phyloP scores from a whole-genome alignment of 2,888 invertebrate species.

The Nemotelus nigrinus region DNA sequence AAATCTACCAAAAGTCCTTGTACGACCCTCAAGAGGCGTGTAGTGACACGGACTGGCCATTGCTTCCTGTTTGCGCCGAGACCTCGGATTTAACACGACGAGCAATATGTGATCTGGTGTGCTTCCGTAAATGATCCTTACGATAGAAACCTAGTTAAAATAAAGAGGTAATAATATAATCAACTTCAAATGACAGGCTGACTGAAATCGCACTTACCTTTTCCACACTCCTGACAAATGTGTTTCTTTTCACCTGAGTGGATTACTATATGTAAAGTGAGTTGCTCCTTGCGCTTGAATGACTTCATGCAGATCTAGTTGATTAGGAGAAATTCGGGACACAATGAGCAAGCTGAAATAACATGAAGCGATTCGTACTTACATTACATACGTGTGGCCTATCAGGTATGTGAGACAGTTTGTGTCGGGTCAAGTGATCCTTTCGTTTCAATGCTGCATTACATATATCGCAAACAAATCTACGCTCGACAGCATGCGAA shows the following conservation, averaged over 20 bases:
- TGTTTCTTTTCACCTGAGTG: constrained; percentile 91
- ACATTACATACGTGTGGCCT: constrained; percentile 87
- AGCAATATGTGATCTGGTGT: constrained; percentile 85
- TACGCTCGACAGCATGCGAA: constrained; percentile 85
- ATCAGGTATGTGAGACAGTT: constrained; percentile 89
- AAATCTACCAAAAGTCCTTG: constrained; percentile 66
- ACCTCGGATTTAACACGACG: constrained; percentile 85
- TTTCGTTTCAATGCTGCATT: constrained; percentile 88
- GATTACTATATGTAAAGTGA: constrained; percentile 88
- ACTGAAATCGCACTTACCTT: constrained; percentile 68
- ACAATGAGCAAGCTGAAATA: background rate
- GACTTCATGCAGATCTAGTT: constrained; percentile 80
- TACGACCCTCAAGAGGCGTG: constrained; percentile 67
- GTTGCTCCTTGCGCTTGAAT: constrained; percentile 88
- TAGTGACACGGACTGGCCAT: constrained; percentile 61
- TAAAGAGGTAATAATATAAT: background rate
- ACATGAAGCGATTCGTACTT: constrained; percentile 52
- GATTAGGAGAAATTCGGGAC: constrained; percentile 2
- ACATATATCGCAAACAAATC: constrained; percentile 89
- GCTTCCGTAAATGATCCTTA: constrained; percentile 87
- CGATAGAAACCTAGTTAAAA: constrained; percentile 76
- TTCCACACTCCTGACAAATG: constrained; percentile 87
- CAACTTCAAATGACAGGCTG: too few species aligned
- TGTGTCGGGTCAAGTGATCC: constrained; percentile 86
- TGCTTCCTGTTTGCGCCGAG: constrained; percentile 73